phyloP scores from a whole-genome alignment of 2,113 vertebrate species.

The Scolopax mira region DNA sequence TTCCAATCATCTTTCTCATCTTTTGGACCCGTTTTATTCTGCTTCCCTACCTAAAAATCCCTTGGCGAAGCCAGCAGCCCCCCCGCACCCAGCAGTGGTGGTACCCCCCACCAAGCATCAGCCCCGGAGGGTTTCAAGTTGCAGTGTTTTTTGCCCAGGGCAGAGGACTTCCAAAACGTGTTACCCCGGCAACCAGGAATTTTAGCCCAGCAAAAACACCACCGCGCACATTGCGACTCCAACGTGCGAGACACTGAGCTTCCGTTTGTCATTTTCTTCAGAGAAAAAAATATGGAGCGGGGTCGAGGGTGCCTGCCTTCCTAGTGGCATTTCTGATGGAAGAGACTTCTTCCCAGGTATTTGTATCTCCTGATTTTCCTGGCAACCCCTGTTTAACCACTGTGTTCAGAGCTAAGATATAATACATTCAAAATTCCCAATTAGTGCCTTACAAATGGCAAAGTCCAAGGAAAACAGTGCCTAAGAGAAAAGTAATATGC shows the following conservation, averaged over 20 bases:
- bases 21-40: not conserved
- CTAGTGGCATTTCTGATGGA: not conserved
- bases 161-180: constrained; percentile 24
- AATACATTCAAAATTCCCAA: not conserved
- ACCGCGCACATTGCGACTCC: not conserved
- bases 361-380: constrained; percentile 16
- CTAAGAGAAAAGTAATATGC: constrained; percentile 4
- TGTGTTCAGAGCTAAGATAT: not conserved
- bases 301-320: not conserved
- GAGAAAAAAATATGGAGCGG: not conserved
- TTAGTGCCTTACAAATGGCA: not conserved
- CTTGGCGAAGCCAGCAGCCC: not conserved
- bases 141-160: not conserved
- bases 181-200: constrained; percentile 28
- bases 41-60: not conserved
- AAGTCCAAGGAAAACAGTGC: constrained; percentile 40
- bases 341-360: not conserved
- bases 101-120: not conserved
- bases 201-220: constrained; percentile 4
- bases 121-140: constrained; percentile 2
- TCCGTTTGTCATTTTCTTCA: constrained; percentile 32
- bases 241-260: not conserved
- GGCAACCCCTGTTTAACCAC: not conserved
- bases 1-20: not conserved
- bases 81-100: not conserved